phyloP scores from a whole-genome alignment of 2,888 invertebrate genomes.

The Scrobipalpa costella region DNA sequence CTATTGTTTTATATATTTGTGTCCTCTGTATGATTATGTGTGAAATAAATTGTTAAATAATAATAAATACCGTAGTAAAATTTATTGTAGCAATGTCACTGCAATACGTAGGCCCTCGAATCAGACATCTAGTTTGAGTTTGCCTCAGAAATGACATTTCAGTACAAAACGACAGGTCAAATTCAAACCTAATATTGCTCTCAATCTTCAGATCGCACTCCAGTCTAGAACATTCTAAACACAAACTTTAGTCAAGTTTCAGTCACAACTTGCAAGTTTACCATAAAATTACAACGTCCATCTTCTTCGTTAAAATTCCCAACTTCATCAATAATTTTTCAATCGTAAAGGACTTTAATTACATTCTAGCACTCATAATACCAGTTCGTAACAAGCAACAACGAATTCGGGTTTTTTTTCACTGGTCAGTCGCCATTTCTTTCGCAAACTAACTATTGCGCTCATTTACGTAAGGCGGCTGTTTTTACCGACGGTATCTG shows the following conservation, averaged over 20 bases:
- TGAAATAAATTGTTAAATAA: too few relatives aligned
- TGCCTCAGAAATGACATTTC: too few relatives aligned
- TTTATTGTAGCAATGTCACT: too few relatives aligned
- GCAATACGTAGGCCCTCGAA: too few relatives aligned
- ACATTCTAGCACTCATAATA: conserved; percentile 20
- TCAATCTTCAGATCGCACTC: too few relatives aligned
- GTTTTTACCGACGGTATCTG: conserved; percentile 36
- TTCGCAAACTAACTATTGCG: conserved; percentile 38
- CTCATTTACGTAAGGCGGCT: conserved; percentile 34
- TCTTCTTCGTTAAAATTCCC: neutral
- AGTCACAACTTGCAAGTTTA: neutral
- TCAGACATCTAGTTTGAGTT: too few relatives aligned
- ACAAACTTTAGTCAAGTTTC: neutral
- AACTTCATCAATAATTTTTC: neutral
- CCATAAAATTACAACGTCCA: neutral
- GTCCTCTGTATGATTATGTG: too few relatives aligned
- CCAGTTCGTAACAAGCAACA: conserved; percentile 18
- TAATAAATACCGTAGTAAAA: too few relatives aligned
- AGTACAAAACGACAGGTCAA: too few relatives aligned
- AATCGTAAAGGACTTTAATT: conserved; percentile 13
- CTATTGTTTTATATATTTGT: too few relatives aligned
- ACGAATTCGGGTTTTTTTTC: conserved; percentile 13
- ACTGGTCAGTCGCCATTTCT: conserved; percentile 30
- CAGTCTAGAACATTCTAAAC: neutral
- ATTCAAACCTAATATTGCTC: too few relatives aligned